phyloP scores from a whole-genome alignment of 2,888 invertebrate species.

The Baccha elongata region DNA sequence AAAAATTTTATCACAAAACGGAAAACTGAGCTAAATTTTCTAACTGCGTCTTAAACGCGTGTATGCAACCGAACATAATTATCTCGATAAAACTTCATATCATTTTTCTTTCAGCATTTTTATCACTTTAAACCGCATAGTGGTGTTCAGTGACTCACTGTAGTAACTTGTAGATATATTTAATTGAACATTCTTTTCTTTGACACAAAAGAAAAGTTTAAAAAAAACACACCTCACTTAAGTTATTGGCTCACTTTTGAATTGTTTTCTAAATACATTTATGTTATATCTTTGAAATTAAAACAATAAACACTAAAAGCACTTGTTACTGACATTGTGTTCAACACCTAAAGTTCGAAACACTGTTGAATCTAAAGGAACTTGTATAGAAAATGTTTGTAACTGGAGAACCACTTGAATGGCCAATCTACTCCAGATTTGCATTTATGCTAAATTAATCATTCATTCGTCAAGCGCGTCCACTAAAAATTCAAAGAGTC shows the following conservation, averaged over 20 bases:
- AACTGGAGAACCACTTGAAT: slow-evolving; percentile 50
- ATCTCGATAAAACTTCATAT: slow-evolving; percentile 22
- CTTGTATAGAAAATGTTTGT: slow-evolving; percentile 37
- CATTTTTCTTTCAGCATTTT: slow-evolving; percentile 16
- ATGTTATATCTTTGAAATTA: not conserved
- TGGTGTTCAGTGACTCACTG: slow-evolving; percentile 33
- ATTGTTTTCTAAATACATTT: slow-evolving; percentile 1
- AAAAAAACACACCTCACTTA: slow-evolving; percentile 42
- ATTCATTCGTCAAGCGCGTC: slow-evolving; percentile 55
- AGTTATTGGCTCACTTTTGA: slow-evolving; percentile 40
- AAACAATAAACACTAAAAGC: not conserved
- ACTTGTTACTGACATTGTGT: slow-evolving; percentile 52
- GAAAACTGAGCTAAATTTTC: slow-evolving; percentile 33
- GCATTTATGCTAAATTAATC: slow-evolving; percentile 70
- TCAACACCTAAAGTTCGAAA: slow-evolving; percentile 11
- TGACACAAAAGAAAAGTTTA: not conserved
- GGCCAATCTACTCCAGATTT: slow-evolving; percentile 58
- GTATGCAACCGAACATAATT: slow-evolving; percentile 11
- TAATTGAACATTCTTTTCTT: not conserved
- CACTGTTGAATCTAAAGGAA: slow-evolving; percentile 7
- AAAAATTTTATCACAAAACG: slow-evolving; percentile 36
- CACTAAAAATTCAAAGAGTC: slow-evolving; percentile 46
- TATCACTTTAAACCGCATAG: slow-evolving; percentile 25
- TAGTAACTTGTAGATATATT: slow-evolving; percentile 8
- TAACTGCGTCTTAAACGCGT: slow-evolving; percentile 42